phyloP scores from a whole-genome alignment of 2,113 vertebrate genomes.

The Arenaria interpres region DNA sequence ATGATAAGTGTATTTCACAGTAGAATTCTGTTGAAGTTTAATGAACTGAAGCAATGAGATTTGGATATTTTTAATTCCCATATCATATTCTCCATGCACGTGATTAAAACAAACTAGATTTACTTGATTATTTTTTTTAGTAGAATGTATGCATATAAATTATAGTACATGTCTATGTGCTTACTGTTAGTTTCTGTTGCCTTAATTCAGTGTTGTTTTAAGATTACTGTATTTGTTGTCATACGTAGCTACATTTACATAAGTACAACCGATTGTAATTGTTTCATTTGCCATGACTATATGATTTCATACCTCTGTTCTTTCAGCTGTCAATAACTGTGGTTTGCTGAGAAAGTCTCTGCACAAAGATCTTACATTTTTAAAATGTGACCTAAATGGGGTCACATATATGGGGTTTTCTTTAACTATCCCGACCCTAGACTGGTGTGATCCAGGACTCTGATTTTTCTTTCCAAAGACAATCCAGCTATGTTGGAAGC shows the following conservation, averaged over 20 bases:
- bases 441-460: not conserved
- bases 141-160: not conserved
- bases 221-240: not conserved
- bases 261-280: not conserved
- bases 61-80: not conserved
- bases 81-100: not conserved
- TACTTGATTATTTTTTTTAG: not conserved
- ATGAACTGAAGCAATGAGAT: not conserved
- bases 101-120: not conserved
- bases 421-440: not conserved
- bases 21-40: not conserved
- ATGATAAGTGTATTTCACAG: not conserved
- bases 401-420: not conserved
- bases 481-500: not conserved
- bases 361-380: not conserved
- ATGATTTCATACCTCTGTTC: not conserved
- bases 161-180: not conserved
- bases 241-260: not conserved
- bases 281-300: not conserved
- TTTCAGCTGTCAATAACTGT: not conserved
- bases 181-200: not conserved
- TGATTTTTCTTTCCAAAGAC: not conserved
- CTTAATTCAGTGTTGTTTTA: not conserved
- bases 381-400: not conserved
- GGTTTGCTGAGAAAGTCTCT: not conserved